Conservation (phyloP, 2,888 invertebrate species). For the Thereva unica region DNA sequence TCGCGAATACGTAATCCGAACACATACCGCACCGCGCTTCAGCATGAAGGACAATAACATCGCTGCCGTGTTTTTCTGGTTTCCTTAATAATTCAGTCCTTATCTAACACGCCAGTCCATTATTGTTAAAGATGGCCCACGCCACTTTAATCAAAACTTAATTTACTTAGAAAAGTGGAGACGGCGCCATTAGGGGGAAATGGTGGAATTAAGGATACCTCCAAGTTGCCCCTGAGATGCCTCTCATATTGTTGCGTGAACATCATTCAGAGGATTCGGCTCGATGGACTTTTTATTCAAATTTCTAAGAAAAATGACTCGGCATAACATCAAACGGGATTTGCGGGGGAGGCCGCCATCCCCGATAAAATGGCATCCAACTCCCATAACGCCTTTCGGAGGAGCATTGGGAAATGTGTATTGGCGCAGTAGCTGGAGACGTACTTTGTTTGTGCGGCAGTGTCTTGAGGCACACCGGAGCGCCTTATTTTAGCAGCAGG, state of each 20-base stretch:
- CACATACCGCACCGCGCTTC: too few species aligned
- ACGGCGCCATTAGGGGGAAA: constrained; percentile 19
- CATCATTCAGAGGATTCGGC: constrained; percentile 38
- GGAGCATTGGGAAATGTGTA: too few species aligned
- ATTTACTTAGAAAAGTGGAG: constrained; percentile 25
- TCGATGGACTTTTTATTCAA: constrained; percentile 41
- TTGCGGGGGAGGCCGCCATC: constrained; percentile 7
- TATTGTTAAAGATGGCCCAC: constrained; percentile 4
- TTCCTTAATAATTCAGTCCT: constrained; percentile 14
- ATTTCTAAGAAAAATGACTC: constrained; percentile 41
- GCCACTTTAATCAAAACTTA: constrained; percentile 36
- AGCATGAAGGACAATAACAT: constrained; percentile 1
- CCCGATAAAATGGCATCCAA: too few species aligned
- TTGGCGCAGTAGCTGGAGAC: too few species aligned
- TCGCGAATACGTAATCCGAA: too few species aligned
- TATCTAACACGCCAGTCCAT: constrained; percentile 4
- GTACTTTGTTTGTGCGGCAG: too few species aligned
- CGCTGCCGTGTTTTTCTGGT: constrained; percentile 2
- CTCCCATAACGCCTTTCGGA: too few species aligned
- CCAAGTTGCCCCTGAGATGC: constrained; percentile 23
- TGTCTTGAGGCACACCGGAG: too few species aligned
- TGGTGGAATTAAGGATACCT: constrained; percentile 31
- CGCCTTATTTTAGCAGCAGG: background rate
- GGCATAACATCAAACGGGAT: constrained; percentile 39
- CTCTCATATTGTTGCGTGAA: constrained; percentile 40